Conservation (phyloP, 2,888 invertebrate species). For the Polyommatus iphigenia region DNA sequence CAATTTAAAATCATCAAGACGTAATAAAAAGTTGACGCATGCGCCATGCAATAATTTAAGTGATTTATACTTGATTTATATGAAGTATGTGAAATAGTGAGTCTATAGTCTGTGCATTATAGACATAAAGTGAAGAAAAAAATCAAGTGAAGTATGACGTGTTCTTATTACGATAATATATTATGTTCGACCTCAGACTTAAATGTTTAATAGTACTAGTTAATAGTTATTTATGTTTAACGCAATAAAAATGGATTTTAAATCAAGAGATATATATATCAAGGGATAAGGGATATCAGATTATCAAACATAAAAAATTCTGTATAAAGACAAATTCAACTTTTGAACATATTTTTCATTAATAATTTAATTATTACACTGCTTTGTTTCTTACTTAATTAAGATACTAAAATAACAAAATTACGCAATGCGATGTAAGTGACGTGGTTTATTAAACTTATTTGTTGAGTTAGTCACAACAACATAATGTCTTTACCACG, state of each 20-base stretch:
- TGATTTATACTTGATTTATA: conserved; percentile 19
- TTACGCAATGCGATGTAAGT: conserved; percentile 42
- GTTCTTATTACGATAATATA: neutral
- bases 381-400: no score
- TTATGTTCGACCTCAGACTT: neutral
- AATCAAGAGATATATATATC: no score
- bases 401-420: conserved; percentile 33
- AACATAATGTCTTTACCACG: neutral
- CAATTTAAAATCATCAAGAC: neutral
- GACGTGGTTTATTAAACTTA: conserved; percentile 34
- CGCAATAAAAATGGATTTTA: no score
- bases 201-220: no score
- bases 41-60: conserved; percentile 5
- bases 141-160: neutral
- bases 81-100: neutral
- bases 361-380: no score
- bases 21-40: conserved; percentile 1
- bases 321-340: no score
- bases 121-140: no score
- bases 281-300: no score
- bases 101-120: conserved; percentile 6
- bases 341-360: no score
- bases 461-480: neutral
- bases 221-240: no score
- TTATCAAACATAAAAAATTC: no score